These are phyloP conservation scores for Quadriops clusia DNA, from an alignment of 2,888 invertebrate species.

Conservation along the genomic window DNA sequence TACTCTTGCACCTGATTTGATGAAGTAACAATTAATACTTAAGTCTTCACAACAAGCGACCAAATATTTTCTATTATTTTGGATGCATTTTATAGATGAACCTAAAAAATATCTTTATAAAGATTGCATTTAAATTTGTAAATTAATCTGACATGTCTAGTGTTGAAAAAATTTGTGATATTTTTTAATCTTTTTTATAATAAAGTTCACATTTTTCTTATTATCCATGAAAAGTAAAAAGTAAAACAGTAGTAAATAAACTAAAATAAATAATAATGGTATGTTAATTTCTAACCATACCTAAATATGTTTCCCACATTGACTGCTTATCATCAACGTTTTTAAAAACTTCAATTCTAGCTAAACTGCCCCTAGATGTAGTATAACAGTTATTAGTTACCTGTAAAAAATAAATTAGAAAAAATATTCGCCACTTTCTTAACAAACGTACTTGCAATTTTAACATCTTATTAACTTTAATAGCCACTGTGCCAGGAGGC, in stretches of 20 bases:
- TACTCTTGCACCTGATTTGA: slow-evolving; percentile 37
- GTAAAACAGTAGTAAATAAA: slow-evolving; percentile 1
- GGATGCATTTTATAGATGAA: slow-evolving; percentile 46
- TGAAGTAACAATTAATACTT: slow-evolving; percentile 50
- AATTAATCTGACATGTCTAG: not conserved
- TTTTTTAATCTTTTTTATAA: slow-evolving; percentile 4
- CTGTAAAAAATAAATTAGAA: slow-evolving; percentile 18
- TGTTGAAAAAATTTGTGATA: slow-evolving; percentile 4
- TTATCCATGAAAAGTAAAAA: slow-evolving; percentile 18
- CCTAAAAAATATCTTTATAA: slow-evolving; percentile 37
- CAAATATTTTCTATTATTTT: slow-evolving; percentile 47
- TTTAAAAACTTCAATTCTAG: slow-evolving; percentile 45
- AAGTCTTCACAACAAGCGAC: slow-evolving; percentile 57
- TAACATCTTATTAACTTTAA: slow-evolving; percentile 27
- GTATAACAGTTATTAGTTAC: slow-evolving; percentile 33
- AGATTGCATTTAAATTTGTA: too few species aligned
- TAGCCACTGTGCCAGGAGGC: slow-evolving; percentile 27
- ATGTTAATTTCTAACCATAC: slow-evolving; percentile 28
- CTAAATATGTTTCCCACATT: slow-evolving; percentile 59
- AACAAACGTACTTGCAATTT: slow-evolving; percentile 31
- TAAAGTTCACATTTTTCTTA: slow-evolving; percentile 6
- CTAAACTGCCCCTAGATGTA: slow-evolving; percentile 46
- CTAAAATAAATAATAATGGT: slow-evolving; percentile 24
- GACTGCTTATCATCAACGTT: slow-evolving; percentile 46
- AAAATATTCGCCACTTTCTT: too few species aligned